Conservation (phyloP, 37 sponge, comb jelly and placozoan species). For the Eunapius fragilis region DNA sequence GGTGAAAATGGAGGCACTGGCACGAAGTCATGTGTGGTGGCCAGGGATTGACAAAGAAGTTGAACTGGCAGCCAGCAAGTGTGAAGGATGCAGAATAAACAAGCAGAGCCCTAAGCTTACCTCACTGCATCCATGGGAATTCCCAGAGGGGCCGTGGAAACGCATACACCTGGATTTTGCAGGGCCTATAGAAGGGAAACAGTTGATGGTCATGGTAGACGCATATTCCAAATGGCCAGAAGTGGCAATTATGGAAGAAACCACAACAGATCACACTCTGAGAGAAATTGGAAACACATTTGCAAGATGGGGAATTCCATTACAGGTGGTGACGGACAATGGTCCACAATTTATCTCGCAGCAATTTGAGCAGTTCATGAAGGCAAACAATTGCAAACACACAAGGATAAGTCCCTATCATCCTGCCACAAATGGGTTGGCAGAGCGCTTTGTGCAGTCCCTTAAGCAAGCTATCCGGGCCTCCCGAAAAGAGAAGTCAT, state of each 20-base stretch:
- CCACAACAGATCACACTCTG: constrained; percentile 25
- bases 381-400: constrained; percentile 22
- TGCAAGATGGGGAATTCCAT: constrained; percentile 45
- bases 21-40: too few relatives aligned
- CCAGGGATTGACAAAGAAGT: too few relatives aligned
- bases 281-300: constrained; percentile 22
- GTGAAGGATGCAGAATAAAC: constrained; percentile 1
- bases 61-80: background rate
- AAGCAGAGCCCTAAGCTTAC: constrained; percentile 10
- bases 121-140: too few relatives aligned
- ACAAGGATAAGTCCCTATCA: constrained; percentile 34
- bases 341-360: constrained; percentile 53
- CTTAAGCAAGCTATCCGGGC: constrained; percentile 26
- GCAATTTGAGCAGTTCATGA: constrained; percentile 19
- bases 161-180: constrained; percentile 34
- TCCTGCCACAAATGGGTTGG: constrained; percentile 42
- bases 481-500: background rate
- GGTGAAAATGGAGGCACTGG: too few relatives aligned
- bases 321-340: constrained; percentile 40
- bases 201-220: constrained; percentile 24
- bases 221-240: constrained; percentile 25
- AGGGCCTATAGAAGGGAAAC: background rate
- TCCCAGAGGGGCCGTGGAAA: constrained; percentile 25
- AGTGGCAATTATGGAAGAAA: too few relatives aligned
- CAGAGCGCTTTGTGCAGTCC: constrained; percentile 46